Evolutionary conservation across 2,113 vertebrate genomes (phyloP).

Genomic region (Hiodon alosoides): DNA sequence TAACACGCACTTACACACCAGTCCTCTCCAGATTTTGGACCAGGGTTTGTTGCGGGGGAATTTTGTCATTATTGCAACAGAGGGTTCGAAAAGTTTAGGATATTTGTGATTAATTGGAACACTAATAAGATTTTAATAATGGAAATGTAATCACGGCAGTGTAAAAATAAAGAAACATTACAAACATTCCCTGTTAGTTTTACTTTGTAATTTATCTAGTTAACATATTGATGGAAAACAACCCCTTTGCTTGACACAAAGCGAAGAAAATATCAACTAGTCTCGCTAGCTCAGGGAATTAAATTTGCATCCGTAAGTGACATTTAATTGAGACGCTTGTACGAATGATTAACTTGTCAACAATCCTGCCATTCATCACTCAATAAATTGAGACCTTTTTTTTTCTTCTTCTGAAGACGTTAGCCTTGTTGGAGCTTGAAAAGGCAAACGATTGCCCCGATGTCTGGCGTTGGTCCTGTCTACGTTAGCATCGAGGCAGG

Average conservation of each 20-base stretch:
- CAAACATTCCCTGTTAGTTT: conserved; percentile 21
- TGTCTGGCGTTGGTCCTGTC: too few species aligned
- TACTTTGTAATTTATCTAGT: conserved; percentile 23
- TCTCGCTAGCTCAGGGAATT: conserved; percentile 25
- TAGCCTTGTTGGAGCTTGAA: too few species aligned
- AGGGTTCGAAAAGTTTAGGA: conserved; percentile 9
- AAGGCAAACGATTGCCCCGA: too few species aligned
- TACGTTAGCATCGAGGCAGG: too few species aligned
- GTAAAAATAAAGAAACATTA: conserved; percentile 17
- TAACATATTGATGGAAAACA: conserved; percentile 15
- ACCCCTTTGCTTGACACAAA: conserved; percentile 8
- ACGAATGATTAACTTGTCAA: conserved; percentile 55
- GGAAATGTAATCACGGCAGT: conserved; percentile 39
- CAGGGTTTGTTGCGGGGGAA: background rate
- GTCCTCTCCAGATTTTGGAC: background rate
- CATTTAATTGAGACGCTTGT: conserved; percentile 63
- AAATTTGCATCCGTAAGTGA: conserved; percentile 52
- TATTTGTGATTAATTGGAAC: conserved; percentile 37
- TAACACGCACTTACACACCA: background rate
- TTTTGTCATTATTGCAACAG: background rate
- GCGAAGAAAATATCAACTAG: background rate
- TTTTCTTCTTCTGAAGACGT: too few species aligned
- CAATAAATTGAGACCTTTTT: conserved; percentile 32
- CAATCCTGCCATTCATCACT: conserved; percentile 56
- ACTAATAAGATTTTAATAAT: conserved; percentile 40